Evolutionary conservation across 2,888 invertebrate species (phyloP).

Genomic region (Tricholauxania praeusta): DNA sequence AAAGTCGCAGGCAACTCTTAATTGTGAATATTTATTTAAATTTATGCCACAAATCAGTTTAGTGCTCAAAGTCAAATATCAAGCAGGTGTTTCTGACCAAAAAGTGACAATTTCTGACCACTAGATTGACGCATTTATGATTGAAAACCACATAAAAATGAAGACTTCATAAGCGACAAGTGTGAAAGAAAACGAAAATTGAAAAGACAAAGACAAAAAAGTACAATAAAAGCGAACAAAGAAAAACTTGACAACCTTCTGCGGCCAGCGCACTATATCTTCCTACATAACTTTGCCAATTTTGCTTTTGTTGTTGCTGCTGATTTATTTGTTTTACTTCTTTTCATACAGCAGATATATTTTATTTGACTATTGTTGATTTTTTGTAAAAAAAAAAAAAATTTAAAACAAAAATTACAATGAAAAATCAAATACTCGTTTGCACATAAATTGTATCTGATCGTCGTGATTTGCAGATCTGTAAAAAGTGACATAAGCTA

Average conservation of each 20-base stretch:
- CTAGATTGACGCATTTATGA: slow-evolving; percentile 14
- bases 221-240: slow-evolving; percentile 37
- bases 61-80: too few relatives aligned
- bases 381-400: neutral
- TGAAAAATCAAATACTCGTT: neutral
- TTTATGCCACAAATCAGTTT: too few relatives aligned
- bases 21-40: too few relatives aligned
- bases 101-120: slow-evolving; percentile 9
- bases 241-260: slow-evolving; percentile 45
- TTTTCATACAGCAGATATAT: slow-evolving; percentile 4
- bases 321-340: slow-evolving; percentile 2
- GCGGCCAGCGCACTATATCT: slow-evolving; percentile 48
- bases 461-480: neutral
- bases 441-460: slow-evolving; percentile 12
- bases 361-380: slow-evolving; percentile 1
- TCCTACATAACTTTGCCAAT: slow-evolving; percentile 46
- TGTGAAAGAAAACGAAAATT: slow-evolving; percentile 7
- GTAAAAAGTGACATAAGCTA: too few relatives aligned
- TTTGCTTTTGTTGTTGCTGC: slow-evolving; percentile 15
- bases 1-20: too few relatives aligned
- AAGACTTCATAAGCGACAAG: slow-evolving; percentile 9
- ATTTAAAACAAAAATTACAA: neutral
- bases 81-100: too few relatives aligned
- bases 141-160: slow-evolving; percentile 2
- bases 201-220: slow-evolving; percentile 25